These are phyloP conservation scores for Ctenicera cuprea DNA, from an alignment of 2,888 invertebrate genomes.

Conservation along the genomic window DNA sequence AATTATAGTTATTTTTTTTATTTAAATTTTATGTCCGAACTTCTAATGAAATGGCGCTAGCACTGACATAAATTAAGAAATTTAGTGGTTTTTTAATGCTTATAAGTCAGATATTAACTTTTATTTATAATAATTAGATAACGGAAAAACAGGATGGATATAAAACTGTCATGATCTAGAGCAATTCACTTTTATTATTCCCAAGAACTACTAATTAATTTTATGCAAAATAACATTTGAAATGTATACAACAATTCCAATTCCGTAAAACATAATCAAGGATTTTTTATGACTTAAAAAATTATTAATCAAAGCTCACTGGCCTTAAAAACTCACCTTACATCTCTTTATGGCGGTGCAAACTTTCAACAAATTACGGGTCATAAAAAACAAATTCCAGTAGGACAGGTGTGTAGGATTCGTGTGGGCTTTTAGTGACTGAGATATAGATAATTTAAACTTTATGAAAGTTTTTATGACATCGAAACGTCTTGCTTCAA, in stretches of 20 bases:
- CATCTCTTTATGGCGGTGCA: no score
- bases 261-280: no score
- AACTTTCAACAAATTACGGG: no score
- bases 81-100: background rate
- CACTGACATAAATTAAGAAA: background rate
- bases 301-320: no score
- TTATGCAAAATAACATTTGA: no score
- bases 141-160: background rate
- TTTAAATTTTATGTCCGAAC: conserved; percentile 11
- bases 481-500: background rate
- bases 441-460: conserved; percentile 2
- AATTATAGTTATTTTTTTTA: conserved; percentile 6
- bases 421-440: background rate
- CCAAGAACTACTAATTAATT: no score
- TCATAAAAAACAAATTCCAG: conserved; percentile 21
- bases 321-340: no score
- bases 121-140: conserved; percentile 19
- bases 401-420: conserved; percentile 28
- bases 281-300: no score
- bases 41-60: conserved; percentile 6
- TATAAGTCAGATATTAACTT: background rate
- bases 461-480: conserved; percentile 7
- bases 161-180: no score
- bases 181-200: no score
- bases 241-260: no score